Evolutionary conservation across 2,113 vertebrate species (phyloP).

Genomic region (Noturus placidus): DNA sequence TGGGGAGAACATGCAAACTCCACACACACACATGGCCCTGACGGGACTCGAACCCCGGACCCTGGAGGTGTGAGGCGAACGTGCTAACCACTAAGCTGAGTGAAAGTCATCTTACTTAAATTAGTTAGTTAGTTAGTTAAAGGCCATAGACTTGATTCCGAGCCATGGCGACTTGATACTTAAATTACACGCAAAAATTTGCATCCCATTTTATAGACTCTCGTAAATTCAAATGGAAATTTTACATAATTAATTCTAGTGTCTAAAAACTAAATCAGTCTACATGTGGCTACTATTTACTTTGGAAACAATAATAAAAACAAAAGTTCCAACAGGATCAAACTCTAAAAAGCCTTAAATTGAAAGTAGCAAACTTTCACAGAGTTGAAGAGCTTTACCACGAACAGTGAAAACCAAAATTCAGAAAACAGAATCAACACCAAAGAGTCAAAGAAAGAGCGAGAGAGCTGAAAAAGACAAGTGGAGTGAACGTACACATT

Average conservation of each 20-base stretch:
- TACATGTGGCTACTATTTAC: background rate
- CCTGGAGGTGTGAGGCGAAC: too few species aligned
- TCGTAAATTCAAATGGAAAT: background rate
- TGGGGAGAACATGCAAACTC: too few species aligned
- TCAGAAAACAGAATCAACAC: background rate
- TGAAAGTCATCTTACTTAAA: too few species aligned
- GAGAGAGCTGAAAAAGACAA: too few species aligned
- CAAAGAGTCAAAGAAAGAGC: background rate
- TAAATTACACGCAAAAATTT: background rate
- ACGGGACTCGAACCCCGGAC: too few species aligned
- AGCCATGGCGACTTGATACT: too few species aligned
- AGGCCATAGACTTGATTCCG: too few species aligned
- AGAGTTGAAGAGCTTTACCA: background rate
- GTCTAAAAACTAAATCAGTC: background rate
- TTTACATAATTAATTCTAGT: background rate
- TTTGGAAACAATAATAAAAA: too few species aligned
- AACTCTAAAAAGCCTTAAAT: background rate
- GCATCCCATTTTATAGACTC: background rate
- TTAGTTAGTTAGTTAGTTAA: too few species aligned
- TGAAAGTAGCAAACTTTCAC: too few species aligned
- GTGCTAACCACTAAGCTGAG: too few species aligned
- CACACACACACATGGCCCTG: too few species aligned
- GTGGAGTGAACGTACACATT: background rate
- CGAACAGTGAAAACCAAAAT: background rate
- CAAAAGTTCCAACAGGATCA: background rate